Evolutionary conservation across 2,113 vertebrate species (phyloP).

Genomic region (Peucedramus taeniatus): DNA sequence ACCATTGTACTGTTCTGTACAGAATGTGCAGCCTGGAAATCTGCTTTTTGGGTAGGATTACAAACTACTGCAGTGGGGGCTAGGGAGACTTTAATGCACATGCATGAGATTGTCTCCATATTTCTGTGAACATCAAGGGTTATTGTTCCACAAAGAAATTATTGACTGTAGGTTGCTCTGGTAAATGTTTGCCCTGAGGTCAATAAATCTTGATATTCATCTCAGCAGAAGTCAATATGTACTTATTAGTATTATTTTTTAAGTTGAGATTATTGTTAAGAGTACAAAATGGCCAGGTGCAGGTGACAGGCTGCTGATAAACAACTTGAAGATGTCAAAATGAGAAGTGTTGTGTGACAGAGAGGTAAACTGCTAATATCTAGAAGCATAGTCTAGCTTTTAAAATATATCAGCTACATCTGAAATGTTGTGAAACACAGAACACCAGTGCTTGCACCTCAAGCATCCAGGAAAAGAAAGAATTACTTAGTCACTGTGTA

Average conservation of each 20-base stretch:
- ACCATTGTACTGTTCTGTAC: background rate
- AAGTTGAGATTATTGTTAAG: background rate
- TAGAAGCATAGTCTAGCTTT: background rate
- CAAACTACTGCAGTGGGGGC: background rate
- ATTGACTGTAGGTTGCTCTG: background rate
- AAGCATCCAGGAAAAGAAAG: background rate
- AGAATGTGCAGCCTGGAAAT: background rate
- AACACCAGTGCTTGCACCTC: background rate
- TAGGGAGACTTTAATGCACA: background rate
- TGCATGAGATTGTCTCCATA: rapidly evolving
- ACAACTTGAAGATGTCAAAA: background rate
- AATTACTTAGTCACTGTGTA: background rate
- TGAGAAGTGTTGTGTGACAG: background rate
- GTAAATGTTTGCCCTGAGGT: background rate
- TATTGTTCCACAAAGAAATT: background rate
- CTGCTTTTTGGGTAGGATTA: background rate
- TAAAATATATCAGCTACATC: background rate
- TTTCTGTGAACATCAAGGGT: background rate
- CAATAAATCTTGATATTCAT: conserved; percentile 18
- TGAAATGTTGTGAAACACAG: background rate
- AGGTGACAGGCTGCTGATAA: background rate
- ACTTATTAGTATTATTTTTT: background rate
- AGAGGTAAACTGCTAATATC: background rate
- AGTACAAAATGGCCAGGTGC: background rate
- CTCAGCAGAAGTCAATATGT: background rate